Conservation (phyloP, 2,888 invertebrate species). For the Barypeithes pellucidus region DNA sequence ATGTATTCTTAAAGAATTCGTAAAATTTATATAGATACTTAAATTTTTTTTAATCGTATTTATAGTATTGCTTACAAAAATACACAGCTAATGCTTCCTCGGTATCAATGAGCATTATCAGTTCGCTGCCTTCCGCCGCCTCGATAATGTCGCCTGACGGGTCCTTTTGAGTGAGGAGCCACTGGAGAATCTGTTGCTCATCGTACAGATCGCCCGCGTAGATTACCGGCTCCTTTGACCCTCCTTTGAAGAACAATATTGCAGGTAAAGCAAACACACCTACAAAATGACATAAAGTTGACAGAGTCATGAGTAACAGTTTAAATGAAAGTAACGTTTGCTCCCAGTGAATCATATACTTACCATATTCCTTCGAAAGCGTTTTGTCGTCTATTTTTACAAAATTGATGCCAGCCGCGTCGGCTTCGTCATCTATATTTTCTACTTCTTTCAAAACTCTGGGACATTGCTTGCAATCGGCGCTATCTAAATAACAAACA, state of each 20-base stretch:
- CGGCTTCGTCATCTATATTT: conserved; percentile 95
- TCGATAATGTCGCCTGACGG: conserved; percentile 93
- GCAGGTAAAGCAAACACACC: conserved; percentile 92
- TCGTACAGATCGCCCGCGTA: conserved; percentile 93
- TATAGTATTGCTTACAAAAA: conserved; percentile 84
- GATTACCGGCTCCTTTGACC: conserved; percentile 91
- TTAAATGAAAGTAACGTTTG: no score
- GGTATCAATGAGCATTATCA: conserved; percentile 83
- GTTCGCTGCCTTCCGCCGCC: conserved; percentile 86
- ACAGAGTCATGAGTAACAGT: no score
- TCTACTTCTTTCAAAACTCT: conserved; percentile 90
- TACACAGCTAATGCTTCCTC: conserved; percentile 90
- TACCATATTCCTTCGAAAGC: conserved; percentile 86
- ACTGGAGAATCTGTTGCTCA: conserved; percentile 90
- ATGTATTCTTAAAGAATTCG: no score
- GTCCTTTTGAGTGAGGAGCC: conserved; percentile 93
- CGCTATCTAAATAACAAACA: conserved; percentile 84
- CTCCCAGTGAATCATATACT: no score
- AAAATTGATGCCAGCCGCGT: conserved; percentile 91
- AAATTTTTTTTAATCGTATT: not conserved
- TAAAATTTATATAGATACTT: no score
- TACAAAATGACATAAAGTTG: conserved; percentile 27
- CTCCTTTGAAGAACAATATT: conserved; percentile 90
- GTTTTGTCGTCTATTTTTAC: conserved; percentile 92
- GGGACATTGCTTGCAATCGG: conserved; percentile 95